Percentiles rank a stretch among this genome's conserved stretches.
Evolutionary conservation across 2,888 invertebrate genomes (phyloP).

Genomic region (Drosophila leonis): DNA sequence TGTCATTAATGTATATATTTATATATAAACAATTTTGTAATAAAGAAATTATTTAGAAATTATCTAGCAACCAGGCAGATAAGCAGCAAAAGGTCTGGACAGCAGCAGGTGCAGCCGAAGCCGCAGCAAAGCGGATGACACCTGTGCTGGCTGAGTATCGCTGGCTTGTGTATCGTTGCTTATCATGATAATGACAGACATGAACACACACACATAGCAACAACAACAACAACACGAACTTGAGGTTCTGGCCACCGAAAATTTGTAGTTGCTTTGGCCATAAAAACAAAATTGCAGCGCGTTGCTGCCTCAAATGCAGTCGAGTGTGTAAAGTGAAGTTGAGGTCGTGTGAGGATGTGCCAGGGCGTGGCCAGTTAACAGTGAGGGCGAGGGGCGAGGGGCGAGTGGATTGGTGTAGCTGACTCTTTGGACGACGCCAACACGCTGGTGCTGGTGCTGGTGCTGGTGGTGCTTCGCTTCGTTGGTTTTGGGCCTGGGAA

Average conservation of each 20-base stretch:
- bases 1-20: not conserved
- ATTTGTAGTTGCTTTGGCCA: slow-evolving; percentile 41
- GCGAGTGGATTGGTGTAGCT: too few relatives aligned
- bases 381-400: not conserved
- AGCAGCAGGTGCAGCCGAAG: slow-evolving; percentile 52
- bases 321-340: slow-evolving; percentile 71
- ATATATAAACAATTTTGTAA: not conserved
- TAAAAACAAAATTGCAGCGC: slow-evolving; percentile 59
- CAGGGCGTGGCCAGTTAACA: slow-evolving; percentile 34
- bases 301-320: slow-evolving; percentile 61
- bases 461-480: slow-evolving; percentile 38
- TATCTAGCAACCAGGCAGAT: not conserved
- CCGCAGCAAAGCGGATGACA: slow-evolving; percentile 73
- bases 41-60: slow-evolving; percentile 12
- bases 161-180: slow-evolving; percentile 51
- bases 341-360: slow-evolving; percentile 62
- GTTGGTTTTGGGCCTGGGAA: slow-evolving; percentile 63
- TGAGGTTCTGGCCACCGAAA: slow-evolving; percentile 32
- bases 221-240: slow-evolving; percentile 21
- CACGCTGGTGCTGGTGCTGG: not conserved
- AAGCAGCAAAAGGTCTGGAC: not conserved
- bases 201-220: slow-evolving; percentile 25
- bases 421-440: not conserved
- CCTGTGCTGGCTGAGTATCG: slow-evolving; percentile 56
- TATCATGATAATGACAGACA: slow-evolving; percentile 71